phyloP scores from a whole-genome alignment of 2,888 invertebrate species.

The Neria commutata region DNA sequence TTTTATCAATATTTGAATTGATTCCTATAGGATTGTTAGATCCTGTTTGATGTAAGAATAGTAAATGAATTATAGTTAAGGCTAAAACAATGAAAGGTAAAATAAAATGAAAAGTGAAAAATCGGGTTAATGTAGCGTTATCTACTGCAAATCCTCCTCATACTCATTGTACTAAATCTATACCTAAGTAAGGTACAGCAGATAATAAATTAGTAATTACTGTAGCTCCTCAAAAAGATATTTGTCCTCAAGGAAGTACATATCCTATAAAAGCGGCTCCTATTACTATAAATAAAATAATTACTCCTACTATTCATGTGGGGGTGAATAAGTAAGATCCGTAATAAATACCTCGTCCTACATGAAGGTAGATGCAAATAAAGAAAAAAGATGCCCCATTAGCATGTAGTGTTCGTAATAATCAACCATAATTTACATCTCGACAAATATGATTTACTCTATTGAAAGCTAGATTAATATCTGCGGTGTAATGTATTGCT shows the following conservation, averaged over 20 bases:
- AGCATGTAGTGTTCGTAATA: slow-evolving; percentile 71
- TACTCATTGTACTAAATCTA: slow-evolving; percentile 70
- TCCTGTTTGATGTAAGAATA: slow-evolving; percentile 72
- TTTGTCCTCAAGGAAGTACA: slow-evolving; percentile 80
- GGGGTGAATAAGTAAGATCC: slow-evolving; percentile 64
- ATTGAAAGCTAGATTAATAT: slow-evolving; percentile 70
- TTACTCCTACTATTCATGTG: slow-evolving; percentile 71
- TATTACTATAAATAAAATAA: slow-evolving; percentile 73
- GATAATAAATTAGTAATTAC: slow-evolving; percentile 80
- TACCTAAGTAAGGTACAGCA: slow-evolving; percentile 73
- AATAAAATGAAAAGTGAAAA: slow-evolving; percentile 75
- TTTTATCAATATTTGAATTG: slow-evolving; percentile 72
- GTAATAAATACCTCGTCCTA: slow-evolving; percentile 71
- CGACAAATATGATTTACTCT: slow-evolving; percentile 73
- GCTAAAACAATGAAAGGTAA: slow-evolving; percentile 72
- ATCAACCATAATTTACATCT: slow-evolving; percentile 73
- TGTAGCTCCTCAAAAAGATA: slow-evolving; percentile 81
- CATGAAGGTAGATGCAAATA: slow-evolving; percentile 72
- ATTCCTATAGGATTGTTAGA: slow-evolving; percentile 72
- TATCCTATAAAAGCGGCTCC: slow-evolving; percentile 79
- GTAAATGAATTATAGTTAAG: slow-evolving; percentile 69
- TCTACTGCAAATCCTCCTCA: slow-evolving; percentile 79
- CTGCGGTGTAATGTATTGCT: slow-evolving; percentile 72
- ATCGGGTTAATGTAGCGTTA: slow-evolving; percentile 78
- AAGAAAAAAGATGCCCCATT: slow-evolving; percentile 78